Percentiles rank a stretch among this genome's conserved stretches.
Conservation (phyloP, 2,888 invertebrate genomes). For the Petrolisthes manimaculis region DNA sequence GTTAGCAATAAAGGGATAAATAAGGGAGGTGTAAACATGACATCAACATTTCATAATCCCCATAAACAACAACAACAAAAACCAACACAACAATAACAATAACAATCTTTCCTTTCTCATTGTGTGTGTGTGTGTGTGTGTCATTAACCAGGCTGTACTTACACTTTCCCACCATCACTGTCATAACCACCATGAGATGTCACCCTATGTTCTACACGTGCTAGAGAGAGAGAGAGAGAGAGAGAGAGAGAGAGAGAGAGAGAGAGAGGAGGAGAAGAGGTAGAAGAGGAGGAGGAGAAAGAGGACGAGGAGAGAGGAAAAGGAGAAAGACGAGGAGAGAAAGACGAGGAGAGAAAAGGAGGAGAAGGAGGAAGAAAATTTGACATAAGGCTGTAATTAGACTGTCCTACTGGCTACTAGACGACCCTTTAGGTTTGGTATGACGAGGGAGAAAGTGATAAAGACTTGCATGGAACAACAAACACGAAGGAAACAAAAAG, state of each 20-base stretch:
- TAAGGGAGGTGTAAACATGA: too few species aligned
- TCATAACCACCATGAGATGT: too few species aligned
- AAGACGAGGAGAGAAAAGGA: background rate
- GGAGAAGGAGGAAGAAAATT: background rate
- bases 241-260: background rate
- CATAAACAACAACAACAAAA: background rate
- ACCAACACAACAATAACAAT: background rate
- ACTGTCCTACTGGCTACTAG: background rate
- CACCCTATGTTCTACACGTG: too few species aligned
- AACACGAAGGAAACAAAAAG: background rate
- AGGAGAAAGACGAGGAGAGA: background rate
- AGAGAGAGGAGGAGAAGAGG: background rate
- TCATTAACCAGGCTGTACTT: background rate
- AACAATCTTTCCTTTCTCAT: background rate
- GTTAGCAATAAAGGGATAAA: too few species aligned
- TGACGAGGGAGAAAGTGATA: background rate
- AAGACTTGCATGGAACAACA: background rate
- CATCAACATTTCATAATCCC: too few species aligned
- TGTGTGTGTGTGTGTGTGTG: background rate
- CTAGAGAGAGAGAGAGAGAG: background rate
- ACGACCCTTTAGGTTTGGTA: too few species aligned
- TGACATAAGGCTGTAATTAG: background rate
- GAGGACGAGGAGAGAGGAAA: background rate
- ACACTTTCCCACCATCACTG: too few species aligned
- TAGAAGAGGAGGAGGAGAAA: background rate